phyloP scores from a whole-genome alignment of 1,140 invertebrate species.

The Orius insidiosus region DNA sequence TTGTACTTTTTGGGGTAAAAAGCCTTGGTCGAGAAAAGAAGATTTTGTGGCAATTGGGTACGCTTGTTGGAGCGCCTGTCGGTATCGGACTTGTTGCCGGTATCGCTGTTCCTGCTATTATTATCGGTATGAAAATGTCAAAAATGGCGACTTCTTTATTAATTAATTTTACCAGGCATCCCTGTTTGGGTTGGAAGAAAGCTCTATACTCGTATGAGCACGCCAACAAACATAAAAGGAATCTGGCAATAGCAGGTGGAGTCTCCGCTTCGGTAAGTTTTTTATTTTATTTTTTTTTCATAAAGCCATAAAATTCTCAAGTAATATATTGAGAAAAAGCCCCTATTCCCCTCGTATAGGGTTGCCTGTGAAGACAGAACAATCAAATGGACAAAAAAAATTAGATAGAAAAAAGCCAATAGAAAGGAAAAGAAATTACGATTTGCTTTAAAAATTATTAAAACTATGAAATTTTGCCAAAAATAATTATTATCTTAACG shows the following conservation, averaged over 20 bases:
- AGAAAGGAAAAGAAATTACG: no score
- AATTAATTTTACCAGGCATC: constrained; percentile 36
- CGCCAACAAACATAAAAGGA: constrained; percentile 51
- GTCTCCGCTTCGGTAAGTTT: constrained; percentile 52
- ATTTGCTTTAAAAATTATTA: no score
- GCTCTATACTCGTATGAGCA: constrained; percentile 53
- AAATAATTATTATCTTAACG: no score
- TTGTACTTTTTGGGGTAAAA: constrained; percentile 98
- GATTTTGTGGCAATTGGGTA: constrained; percentile 91
- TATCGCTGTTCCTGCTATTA: constrained; percentile 89
- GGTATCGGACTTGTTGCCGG: constrained; percentile 90
- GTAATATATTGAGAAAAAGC: no score
- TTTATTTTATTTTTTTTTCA: constrained; percentile 4
- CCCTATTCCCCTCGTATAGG: no score
- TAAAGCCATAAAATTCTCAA: no score
- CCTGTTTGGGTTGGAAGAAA: constrained; percentile 80
- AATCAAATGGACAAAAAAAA: no score
- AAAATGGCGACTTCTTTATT: not conserved
- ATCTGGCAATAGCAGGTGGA: constrained; percentile 54
- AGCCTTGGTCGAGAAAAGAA: constrained; percentile 98
- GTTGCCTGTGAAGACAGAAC: no score
- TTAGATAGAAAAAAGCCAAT: no score
- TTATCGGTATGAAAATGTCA: constrained; percentile 54
- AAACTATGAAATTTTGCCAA: no score
- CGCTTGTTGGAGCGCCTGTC: constrained; percentile 85